These are phyloP conservation scores for Hermaeophaga mercurialis DNA, from an alignment of 2,888 invertebrate genomes.

Conservation along the genomic window DNA sequence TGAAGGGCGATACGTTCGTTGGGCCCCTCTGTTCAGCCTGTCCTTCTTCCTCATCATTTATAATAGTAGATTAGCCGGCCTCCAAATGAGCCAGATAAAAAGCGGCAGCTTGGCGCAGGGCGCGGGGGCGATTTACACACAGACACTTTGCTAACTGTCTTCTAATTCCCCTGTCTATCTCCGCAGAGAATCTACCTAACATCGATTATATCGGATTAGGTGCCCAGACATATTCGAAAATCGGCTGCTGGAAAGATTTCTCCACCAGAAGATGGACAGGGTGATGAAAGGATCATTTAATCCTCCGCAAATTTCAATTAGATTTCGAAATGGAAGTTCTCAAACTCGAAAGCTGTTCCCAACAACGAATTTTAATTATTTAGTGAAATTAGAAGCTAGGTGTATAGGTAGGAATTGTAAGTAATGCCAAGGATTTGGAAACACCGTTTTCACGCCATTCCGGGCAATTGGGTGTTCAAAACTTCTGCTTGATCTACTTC, in stretches of 20 bases:
- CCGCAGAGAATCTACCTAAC: slow-evolving; percentile 49
- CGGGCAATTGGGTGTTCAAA: no score
- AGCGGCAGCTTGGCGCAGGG: slow-evolving; percentile 34
- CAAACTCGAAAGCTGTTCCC: slow-evolving; percentile 2
- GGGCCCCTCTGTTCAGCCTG: slow-evolving; percentile 29
- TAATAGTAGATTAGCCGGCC: slow-evolving; percentile 53
- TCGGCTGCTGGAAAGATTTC: slow-evolving; percentile 22
- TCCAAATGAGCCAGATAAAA: slow-evolving; percentile 51
- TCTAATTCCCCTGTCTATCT: slow-evolving; percentile 54
- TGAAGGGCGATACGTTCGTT: slow-evolving; percentile 20
- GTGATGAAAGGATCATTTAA: slow-evolving; percentile 29
- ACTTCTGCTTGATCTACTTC: no score
- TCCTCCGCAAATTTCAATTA: slow-evolving; percentile 21
- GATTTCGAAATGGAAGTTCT: slow-evolving; percentile 11
- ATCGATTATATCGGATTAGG: slow-evolving; percentile 52
- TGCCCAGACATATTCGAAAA: slow-evolving; percentile 21
- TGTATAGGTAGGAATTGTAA: no score
- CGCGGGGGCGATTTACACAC: slow-evolving; percentile 45
- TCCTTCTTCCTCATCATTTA: slow-evolving; percentile 51
- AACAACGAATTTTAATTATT: slow-evolving; percentile 1
- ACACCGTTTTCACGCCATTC: no score
- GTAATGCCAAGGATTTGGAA: no score
- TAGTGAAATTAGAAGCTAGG: background rate
- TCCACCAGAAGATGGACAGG: slow-evolving; percentile 20
- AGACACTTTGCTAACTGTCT: slow-evolving; percentile 54